Percentiles rank a stretch among this genome's conserved stretches.
Conservation (phyloP, 2,888 invertebrate species). For the Macrophya alboannulata region DNA sequence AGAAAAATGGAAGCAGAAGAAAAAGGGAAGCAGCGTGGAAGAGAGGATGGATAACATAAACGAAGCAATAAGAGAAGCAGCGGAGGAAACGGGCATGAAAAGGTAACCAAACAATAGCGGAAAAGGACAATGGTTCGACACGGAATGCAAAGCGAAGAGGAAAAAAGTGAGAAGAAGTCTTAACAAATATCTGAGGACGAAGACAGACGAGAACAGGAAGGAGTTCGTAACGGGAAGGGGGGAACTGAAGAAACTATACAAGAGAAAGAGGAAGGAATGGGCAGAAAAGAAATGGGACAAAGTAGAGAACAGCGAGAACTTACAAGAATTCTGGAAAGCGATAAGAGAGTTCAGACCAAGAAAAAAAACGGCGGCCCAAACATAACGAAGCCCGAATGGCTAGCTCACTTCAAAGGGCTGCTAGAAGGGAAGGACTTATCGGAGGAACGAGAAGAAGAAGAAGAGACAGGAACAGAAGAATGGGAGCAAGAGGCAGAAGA, state of each 20-base stretch:
- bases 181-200: constrained; percentile 21
- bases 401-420: not conserved
- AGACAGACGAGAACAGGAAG: constrained; percentile 13
- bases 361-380: not conserved
- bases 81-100: too few species aligned
- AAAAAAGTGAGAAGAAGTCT: constrained; percentile 28
- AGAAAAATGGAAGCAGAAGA: too few species aligned
- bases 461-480: too few species aligned
- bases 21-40: too few species aligned
- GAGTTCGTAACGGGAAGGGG: not conserved
- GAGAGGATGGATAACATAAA: too few species aligned
- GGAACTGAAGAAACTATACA: not conserved
- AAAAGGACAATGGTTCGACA: not conserved
- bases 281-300: not conserved
- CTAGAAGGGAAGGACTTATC: not conserved
- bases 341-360: not conserved
- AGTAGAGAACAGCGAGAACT: not conserved
- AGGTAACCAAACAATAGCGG: constrained; percentile 15
- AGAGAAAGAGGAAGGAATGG: constrained; percentile 3
- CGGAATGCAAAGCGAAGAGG: too few species aligned
- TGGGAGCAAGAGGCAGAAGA: constrained; percentile 12
- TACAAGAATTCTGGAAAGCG: constrained; percentile 3
- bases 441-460: too few species aligned
- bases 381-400: not conserved
- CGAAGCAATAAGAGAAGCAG: too few species aligned